phyloP scores from a whole-genome alignment of 1,140 invertebrate genomes.

The Philotrypesis tridentata region DNA sequence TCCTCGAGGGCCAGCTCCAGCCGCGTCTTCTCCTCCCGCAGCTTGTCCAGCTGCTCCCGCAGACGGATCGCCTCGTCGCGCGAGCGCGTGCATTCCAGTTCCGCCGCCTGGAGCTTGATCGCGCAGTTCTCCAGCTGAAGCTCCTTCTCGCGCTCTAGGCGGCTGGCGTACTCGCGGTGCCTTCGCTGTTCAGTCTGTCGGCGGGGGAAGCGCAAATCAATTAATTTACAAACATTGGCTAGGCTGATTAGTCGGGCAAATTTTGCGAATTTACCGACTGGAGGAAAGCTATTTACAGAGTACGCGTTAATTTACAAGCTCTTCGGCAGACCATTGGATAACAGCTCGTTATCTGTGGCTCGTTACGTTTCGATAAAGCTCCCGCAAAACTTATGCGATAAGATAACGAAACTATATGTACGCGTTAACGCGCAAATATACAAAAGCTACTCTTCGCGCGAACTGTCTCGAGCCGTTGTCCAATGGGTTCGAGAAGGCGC shows the following conservation, averaged over 20 bases:
- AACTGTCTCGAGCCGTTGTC: too few species aligned
- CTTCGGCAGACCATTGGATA: not conserved
- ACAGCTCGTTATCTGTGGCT: not conserved
- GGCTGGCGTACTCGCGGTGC: slow-evolving; percentile 85
- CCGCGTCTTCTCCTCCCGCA: slow-evolving; percentile 76
- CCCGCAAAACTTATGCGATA: not conserved
- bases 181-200: slow-evolving; percentile 87
- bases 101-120: slow-evolving; percentile 85
- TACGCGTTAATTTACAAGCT: too few species aligned
- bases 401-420: not conserved
- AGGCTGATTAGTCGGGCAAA: too few species aligned
- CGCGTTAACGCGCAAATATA: too few species aligned
- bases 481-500: too few species aligned
- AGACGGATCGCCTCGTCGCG: slow-evolving; percentile 82
- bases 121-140: slow-evolving; percentile 89
- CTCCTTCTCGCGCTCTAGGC: slow-evolving; percentile 90
- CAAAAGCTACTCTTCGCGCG: too few species aligned
- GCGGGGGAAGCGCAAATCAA: too few species aligned
- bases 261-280: not conserved
- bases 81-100: slow-evolving; percentile 84
- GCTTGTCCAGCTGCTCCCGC: slow-evolving; percentile 75
- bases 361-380: not conserved
- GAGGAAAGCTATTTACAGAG: not conserved
- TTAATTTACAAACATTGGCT: too few species aligned
- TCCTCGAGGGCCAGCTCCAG: slow-evolving; percentile 76